A percentile compares a stretch with the other conserved stretches of the same genome.
Conservation (phyloP, 1,140 invertebrate genomes). For the Zaprionus capensis region DNA sequence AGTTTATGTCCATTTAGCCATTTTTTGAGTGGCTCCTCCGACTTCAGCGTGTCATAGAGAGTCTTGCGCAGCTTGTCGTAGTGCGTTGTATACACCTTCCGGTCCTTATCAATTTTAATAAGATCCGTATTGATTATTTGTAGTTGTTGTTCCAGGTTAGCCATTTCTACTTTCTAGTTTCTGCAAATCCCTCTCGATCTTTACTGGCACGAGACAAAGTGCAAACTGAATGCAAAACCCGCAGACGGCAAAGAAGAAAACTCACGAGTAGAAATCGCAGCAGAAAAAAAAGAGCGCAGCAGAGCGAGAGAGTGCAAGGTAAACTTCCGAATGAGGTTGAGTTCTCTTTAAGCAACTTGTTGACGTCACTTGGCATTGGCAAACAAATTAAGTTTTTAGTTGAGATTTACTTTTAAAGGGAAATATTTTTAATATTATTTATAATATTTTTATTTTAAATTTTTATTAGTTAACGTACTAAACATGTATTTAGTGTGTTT, state of each 20-base stretch:
- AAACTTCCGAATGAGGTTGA: background rate
- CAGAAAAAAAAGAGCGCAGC: background rate
- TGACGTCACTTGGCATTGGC: background rate
- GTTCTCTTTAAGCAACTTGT: background rate
- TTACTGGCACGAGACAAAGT: background rate
- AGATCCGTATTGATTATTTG: conserved; percentile 6
- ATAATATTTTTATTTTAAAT: background rate
- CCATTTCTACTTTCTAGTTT: conserved; percentile 8
- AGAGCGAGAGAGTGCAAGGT: background rate
- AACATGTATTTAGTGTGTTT: background rate
- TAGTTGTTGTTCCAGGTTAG: background rate
- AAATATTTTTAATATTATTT: background rate
- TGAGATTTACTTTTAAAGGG: background rate
- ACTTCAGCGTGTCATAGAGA: conserved; percentile 33
- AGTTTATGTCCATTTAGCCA: conserved; percentile 46
- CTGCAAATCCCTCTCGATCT: background rate
- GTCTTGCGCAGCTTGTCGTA: conserved; percentile 39
- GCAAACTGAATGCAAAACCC: background rate
- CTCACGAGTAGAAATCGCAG: background rate
- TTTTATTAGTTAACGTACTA: background rate
- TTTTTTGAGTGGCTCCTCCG: conserved; percentile 21
- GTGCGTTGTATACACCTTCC: conserved; percentile 39
- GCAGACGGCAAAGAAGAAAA: background rate
- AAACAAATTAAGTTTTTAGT: background rate
- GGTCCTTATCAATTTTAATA: conserved; percentile 44